A percentile compares a stretch with the other conserved stretches of the same genome.
Evolutionary conservation across 2,797 vertebrate genomes (phyloP).

Genomic region (Balearica regulorum): DNA sequence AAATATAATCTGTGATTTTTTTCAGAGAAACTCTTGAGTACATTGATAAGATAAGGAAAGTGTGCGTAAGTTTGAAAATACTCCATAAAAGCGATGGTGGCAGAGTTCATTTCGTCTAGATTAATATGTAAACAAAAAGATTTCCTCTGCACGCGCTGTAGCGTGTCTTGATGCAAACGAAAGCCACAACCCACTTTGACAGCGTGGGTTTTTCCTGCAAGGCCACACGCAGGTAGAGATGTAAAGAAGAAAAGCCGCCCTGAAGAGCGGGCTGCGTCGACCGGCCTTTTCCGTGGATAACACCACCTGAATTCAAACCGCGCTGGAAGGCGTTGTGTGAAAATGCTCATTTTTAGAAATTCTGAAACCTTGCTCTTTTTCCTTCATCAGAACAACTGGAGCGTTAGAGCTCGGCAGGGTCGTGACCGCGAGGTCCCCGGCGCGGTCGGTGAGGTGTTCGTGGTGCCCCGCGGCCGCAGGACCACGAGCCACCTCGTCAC

Average conservation of each 20-base stretch:
- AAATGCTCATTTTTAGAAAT: not conserved
- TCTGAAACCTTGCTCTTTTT: not conserved
- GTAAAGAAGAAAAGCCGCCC: not conserved
- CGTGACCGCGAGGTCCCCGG: accelerated
- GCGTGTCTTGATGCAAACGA: not conserved
- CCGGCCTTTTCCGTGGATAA: not conserved
- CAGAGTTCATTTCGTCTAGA: not conserved
- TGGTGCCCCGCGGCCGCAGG: not conserved
- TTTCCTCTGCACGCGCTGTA: not conserved
- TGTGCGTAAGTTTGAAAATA: not conserved
- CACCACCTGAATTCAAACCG: accelerated
- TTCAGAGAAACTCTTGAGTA: not conserved
- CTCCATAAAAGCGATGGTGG: not conserved
- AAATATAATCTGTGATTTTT: not conserved
- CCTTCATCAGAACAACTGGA: not conserved
- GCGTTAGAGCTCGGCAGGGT: not conserved
- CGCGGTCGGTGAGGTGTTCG: not conserved
- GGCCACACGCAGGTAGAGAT: not conserved
- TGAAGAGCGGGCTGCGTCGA: not conserved
- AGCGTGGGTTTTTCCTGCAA: not conserved
- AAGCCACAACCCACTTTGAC: not conserved
- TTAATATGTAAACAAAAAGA: not conserved
- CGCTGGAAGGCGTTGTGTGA: not conserved
- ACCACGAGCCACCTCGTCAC: not conserved
- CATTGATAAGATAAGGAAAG: not conserved